phyloP scores from a whole-genome alignment of 2,113 vertebrate genomes.

The Thinocorus orbignyianus region DNA sequence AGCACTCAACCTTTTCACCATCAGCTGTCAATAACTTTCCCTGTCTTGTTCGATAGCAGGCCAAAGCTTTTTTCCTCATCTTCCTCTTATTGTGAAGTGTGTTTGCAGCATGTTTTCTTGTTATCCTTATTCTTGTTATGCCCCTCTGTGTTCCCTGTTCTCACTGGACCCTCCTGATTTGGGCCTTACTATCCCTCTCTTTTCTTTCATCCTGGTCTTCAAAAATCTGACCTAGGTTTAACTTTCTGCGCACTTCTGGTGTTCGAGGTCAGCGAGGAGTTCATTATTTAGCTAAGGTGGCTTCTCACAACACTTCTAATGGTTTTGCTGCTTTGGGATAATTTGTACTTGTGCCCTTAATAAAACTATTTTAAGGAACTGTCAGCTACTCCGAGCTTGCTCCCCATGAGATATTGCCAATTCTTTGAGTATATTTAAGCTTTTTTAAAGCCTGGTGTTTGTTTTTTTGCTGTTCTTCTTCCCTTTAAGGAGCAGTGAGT shows the following conservation, averaged over 20 bases:
- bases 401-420: not conserved
- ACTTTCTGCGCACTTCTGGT: not conserved
- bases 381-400: not conserved
- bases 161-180: not conserved
- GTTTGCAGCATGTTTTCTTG: not conserved
- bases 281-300: not conserved
- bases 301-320: not conserved
- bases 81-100: not conserved
- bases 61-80: not conserved
- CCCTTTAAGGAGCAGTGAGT: not conserved
- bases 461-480: not conserved
- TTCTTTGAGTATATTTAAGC: not conserved
- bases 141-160: not conserved
- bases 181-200: not conserved
- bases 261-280: not conserved
- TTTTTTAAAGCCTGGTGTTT: not conserved
- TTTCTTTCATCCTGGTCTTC: not conserved
- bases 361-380: constrained; percentile 10
- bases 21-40: not conserved
- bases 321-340: constrained; percentile 18
- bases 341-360: not conserved
- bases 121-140: not conserved
- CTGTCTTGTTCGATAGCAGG: not conserved
- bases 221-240: not conserved
- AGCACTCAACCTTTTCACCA: not conserved